Evolutionary conservation across 1,140 invertebrate genomes (phyloP), one percentile per base, ranked within the genome.

Genomic region (Drosophila obscura): DNA sequence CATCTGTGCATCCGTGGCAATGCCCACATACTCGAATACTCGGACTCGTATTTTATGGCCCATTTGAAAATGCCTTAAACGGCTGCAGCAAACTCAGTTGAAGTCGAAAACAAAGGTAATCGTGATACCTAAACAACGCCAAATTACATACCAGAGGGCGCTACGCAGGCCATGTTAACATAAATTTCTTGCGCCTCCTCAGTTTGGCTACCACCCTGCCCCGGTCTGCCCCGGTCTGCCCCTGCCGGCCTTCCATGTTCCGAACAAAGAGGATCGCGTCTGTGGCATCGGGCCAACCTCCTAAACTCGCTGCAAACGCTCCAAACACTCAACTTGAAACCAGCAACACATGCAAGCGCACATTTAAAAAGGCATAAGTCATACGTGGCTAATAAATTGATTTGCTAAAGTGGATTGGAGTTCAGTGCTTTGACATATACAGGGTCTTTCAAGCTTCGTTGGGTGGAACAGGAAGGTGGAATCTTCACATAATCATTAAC

Each of bases 341-440:
- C 76, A 77, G 48, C 77, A 87, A 88, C 83, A 83, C 83, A 90
- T 90, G 88, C 77, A 90, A 90, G 88, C 88, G 74, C 88, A 83
- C 88, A 90, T 90, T 90, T 90, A 90, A 90, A 88, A 90, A 90
- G 66, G 80, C 88, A 90, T 90, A 90, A 90, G 83, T 90, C 88
- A 90, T 90, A 90, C 80, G 65, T 90, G 82, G 82, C 83, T 90
- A 88, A 90, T 90, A 90, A 88, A 90, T 90, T 90, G 88, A 90
- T 90, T 88, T 81, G 77, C 82, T 55, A 79, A 85, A 80, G 85
- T 89, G 85, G 84, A 90, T 89, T 90, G 85, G 77, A 78, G 84
- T 73, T 82, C 82, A 73, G 69, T 82, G 82, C 78, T 73, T 61
- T 67, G 52, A 19, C 16, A 28, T 5, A 56, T 69, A 82, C 69